Conservation (phyloP, 2,797 vertebrate species). For the Acipenser transmontanus region DNA sequence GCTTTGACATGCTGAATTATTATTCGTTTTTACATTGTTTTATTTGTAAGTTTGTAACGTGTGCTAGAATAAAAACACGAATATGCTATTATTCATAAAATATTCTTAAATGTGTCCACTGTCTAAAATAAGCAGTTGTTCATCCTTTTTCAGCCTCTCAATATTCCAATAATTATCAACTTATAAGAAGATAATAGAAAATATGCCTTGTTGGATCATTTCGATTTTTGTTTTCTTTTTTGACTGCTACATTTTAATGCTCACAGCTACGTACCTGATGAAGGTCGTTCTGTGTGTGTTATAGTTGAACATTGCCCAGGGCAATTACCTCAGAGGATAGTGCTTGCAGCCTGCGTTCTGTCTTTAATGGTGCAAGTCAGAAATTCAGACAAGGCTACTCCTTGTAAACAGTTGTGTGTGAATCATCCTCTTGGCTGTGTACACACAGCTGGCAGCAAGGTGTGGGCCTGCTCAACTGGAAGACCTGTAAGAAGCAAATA, state of each 20-base stretch:
- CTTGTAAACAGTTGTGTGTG: conserved; percentile 29
- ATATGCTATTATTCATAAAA: no score
- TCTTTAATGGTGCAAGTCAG: conserved; percentile 23
- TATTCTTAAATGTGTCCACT: no score
- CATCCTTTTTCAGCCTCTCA: no score
- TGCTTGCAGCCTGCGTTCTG: conserved; percentile 4
- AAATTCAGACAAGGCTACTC: conserved; percentile 26
- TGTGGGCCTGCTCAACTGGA: conserved; percentile 35
- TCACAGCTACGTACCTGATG: background rate
- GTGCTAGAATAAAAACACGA: no score
- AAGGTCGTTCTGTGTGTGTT: conserved; percentile 22
- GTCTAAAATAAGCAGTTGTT: no score
- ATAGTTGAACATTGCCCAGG: conserved; percentile 14
- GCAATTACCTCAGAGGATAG: conserved; percentile 19
- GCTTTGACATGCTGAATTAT: no score
- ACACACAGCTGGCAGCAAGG: conserved; percentile 61
- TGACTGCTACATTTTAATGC: background rate
- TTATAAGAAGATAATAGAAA: no score
- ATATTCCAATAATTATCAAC: no score
- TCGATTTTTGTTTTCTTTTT: no score
- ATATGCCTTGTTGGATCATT: no score
- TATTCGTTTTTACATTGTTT: no score
- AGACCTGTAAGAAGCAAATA: conserved; percentile 38
- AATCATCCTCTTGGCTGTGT: conserved; percentile 24
- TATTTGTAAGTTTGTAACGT: no score